These are phyloP conservation scores for Todiramphus chloris DNA, from an alignment of 2,113 vertebrate species.

Conservation along the genomic window DNA sequence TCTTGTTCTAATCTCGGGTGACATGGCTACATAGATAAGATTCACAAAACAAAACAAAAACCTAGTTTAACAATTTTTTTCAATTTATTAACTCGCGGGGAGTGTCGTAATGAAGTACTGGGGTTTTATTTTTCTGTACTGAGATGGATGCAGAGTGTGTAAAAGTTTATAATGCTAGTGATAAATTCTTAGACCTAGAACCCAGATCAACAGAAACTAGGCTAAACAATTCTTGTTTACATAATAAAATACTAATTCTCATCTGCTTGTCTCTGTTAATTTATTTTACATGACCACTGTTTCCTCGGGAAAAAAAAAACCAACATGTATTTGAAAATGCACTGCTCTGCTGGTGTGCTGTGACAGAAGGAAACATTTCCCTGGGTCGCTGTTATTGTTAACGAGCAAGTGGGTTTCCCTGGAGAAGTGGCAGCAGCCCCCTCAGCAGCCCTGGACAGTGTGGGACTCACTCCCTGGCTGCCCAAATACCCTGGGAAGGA, in stretches of 20 bases:
- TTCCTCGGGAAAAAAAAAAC: neutral
- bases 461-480: neutral
- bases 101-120: slow-evolving; percentile 20
- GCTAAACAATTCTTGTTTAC: neutral
- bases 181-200: slow-evolving; percentile 20
- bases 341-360: neutral
- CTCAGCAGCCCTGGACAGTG: neutral
- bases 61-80: slow-evolving; percentile 63
- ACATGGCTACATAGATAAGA: slow-evolving; percentile 74
- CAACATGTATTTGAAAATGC: neutral
- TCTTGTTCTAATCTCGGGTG: slow-evolving; percentile 81
- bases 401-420: neutral
- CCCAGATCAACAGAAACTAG: neutral
- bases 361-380: slow-evolving; percentile 11
- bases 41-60: slow-evolving; percentile 68
- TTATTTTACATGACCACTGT: neutral
- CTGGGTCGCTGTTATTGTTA: neutral
- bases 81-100: slow-evolving; percentile 57
- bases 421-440: neutral
- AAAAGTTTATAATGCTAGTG: slow-evolving; percentile 50
- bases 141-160: neutral
- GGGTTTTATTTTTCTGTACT: neutral
- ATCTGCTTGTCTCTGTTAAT: neutral
- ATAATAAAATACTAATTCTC: neutral
- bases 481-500: slow-evolving; percentile 2